These are phyloP conservation scores for Drosophila setifemur DNA, from an alignment of 1,140 invertebrate genomes.

Conservation along the genomic window DNA sequence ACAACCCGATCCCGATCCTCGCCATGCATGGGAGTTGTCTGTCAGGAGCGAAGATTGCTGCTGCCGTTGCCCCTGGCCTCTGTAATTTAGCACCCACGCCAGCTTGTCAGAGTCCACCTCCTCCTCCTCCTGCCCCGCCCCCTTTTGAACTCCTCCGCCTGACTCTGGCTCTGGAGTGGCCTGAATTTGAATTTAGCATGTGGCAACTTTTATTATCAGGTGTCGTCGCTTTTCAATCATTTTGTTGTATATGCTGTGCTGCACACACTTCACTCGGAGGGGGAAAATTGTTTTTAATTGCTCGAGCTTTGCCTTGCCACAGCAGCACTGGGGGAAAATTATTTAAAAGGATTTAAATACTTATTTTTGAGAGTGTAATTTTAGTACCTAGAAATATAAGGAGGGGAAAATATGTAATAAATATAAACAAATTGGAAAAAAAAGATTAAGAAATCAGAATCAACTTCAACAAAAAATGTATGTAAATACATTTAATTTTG, in stretches of 20 bases:
- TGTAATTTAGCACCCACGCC: slow-evolving; percentile 76
- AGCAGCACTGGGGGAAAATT: neutral
- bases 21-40: slow-evolving; percentile 22
- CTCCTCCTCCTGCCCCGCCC: neutral
- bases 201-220: slow-evolving; percentile 54
- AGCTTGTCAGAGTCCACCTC: slow-evolving; percentile 21
- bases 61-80: slow-evolving; percentile 33
- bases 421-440: too few species aligned
- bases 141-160: neutral
- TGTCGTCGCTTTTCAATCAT: slow-evolving; percentile 61
- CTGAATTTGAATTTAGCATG: slow-evolving; percentile 49
- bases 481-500: too few species aligned
- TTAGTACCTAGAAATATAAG: too few species aligned
- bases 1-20: neutral
- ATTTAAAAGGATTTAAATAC: too few species aligned
- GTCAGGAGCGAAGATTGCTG: slow-evolving; percentile 35
- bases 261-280: slow-evolving; percentile 25
- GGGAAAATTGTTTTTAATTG: slow-evolving; percentile 55
- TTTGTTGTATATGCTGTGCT: slow-evolving; percentile 10
- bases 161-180: slow-evolving; percentile 8
- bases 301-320: neutral
- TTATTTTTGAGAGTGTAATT: too few species aligned
- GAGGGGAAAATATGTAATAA: too few species aligned
- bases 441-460: too few species aligned
- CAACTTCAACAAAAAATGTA: too few species aligned